phyloP scores from a whole-genome alignment of 2,797 vertebrate species.

The Spizella passerina region DNA sequence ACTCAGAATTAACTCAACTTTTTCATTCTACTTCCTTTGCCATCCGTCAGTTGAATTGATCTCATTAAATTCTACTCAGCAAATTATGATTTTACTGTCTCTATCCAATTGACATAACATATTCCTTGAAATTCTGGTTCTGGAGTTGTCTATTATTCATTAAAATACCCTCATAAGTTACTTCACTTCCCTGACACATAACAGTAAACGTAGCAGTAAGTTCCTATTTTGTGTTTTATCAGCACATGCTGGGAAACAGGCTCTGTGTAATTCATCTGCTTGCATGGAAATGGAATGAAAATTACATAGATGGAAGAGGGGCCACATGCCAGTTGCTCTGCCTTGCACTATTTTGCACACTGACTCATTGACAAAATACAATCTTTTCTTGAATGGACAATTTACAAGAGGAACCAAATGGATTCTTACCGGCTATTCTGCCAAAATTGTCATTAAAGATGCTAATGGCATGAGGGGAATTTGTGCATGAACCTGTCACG shows the following conservation, averaged over 20 bases:
- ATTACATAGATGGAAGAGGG: background rate
- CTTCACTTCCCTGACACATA: background rate
- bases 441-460: background rate
- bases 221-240: background rate
- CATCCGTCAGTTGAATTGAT: background rate
- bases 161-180: background rate
- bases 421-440: background rate
- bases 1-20: background rate
- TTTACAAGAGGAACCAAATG: background rate
- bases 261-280: background rate
- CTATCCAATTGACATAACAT: background rate
- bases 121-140: background rate
- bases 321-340: background rate
- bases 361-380: background rate
- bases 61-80: background rate
- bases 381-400: background rate
- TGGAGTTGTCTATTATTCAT: background rate
- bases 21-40: background rate
- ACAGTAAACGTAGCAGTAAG: background rate
- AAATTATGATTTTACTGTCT: background rate
- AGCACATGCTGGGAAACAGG: background rate
- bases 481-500: background rate
- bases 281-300: constrained; percentile 4
- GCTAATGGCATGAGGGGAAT: background rate
- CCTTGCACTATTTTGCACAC: background rate